Base-by-base conservation (phyloP, 2,888 invertebrate genomes). In the Atherix ibis region DNA sequence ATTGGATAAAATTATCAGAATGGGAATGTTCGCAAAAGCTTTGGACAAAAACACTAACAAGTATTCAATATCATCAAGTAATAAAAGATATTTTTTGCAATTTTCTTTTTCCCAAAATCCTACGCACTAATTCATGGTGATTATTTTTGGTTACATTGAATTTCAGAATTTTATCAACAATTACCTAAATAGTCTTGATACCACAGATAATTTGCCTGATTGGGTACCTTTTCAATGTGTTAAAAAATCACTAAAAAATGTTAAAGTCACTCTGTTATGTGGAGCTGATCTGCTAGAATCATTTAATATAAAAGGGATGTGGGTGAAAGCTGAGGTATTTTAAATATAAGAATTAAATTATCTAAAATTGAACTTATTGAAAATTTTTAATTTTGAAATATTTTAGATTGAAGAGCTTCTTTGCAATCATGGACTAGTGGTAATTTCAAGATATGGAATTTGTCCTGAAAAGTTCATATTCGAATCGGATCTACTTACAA, bases 401-500 rank as follows among this genome's bases (percentile, higher is more conserved):
- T 40, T 47, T 41, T 62, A 92, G 92, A 73, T 92, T 57, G 83
- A 85, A 53, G 67, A 75, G 6, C 89, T 95, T 52, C 73, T 91
- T 9, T 75, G 79, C 3, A 73, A 79, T 37, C 83, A 84, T 59
- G 94, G 94, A 0, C 55, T 95, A 28, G 82, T 92, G 24, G 91
- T 94, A 16, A 78, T 95, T 37, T 73, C 85, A 0, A 69, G 95
- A 31, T 75, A 73, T 35, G 89, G 88, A 29, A 69, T 73, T 27
- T 81, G 89, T 62, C 85, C 92, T 0, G 71, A 78, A 38, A 76
- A 77, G 57, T 88, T 89, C 53, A 84, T 95, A 49, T 89, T 92
- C 57, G 84, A 91, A 48, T 89, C 88, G 0, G 94, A 95, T 58
- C 65, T 85, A 46, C 70, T 95, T 9, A 77, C 81, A 28, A 81